Evolutionary conservation across 2,797 vertebrate genomes (phyloP), one percentile per base, ranked within the genome.

Genomic region (Phataginus tricuspis): DNA sequence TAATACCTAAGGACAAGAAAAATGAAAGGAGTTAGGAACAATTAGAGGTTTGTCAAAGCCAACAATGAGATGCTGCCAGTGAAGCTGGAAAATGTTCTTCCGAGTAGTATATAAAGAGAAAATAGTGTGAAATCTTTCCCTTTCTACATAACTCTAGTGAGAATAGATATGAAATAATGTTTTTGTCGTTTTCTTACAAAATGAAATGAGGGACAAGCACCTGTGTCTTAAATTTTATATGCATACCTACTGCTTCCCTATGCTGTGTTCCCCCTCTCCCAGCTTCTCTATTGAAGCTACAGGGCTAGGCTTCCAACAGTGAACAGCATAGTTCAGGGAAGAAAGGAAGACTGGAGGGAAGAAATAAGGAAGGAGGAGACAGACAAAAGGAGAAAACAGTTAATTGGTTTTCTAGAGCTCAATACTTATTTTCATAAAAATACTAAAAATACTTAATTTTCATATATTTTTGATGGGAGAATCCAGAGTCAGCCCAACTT

Each of bases 151-250:
- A 90, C 83, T 75, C 23, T 53, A 71, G 16, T 79, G 45, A 92
- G 45, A 95, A 55, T 42, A 68, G 23, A 87, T 59, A 80, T 31
- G 82, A 94, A 92, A 79, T 78, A 69, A 86, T 37, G 31, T 83
- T 63, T 92, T 69, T 78, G 90, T 12, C 57, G 83, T 15, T 78
- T n/a, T 66, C 53, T 59, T 77, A 4, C 31, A 80, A 90, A 92
- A 86, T 74, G 39, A 83, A 93, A 80, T 86, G 15, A 92, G 51
- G 39, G 18, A 31, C 14, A 21, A 86, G 27, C 18, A 92, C 5
- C 72, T 90, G 13, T 68, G 49, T 59, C 59, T 84, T 69, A 19
- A 80, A 86, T 77, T 83, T 51, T n/a, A 55, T 45, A 37, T 42
- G 7, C 34, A 63, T 39, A 68, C 1, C 21, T n/a, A 39, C 10